A percentile compares a stretch with the other conserved stretches of the same genome.
Conservation (phyloP, 2,888 invertebrate species). For the Ephialtes manifestator region DNA sequence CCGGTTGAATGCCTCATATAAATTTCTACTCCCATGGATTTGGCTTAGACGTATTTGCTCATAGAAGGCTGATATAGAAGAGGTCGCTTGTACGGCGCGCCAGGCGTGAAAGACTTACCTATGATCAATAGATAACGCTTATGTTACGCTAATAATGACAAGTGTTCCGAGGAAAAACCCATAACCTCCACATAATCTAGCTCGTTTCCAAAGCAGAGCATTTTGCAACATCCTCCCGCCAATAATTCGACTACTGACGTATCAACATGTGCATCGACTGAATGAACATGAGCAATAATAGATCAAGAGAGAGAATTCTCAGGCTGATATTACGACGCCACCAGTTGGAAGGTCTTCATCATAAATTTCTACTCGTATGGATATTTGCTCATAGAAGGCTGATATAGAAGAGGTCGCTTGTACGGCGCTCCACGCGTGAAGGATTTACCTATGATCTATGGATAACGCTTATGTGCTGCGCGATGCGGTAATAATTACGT, state of each 20-base stretch:
- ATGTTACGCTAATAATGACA: conserved; percentile 11
- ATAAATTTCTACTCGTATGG: conserved; percentile 33
- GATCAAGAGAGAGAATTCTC: too few relatives aligned
- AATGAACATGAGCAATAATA: conserved; percentile 32
- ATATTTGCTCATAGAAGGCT: conserved; percentile 50
- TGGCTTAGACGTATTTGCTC: conserved; percentile 8
- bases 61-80: conserved; percentile 58
- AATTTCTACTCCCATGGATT: conserved; percentile 28
- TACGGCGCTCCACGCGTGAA: conserved; percentile 73
- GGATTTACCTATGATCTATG: conserved; percentile 76
- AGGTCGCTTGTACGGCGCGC: conserved; percentile 73
- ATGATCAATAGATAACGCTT: conserved; percentile 76
- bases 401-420: conserved; percentile 68
- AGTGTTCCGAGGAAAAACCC: not conserved
- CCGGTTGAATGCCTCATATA: too few relatives aligned
- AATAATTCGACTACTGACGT: not conserved
- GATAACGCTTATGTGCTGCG: conserved; percentile 72
- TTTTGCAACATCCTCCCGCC: not conserved
- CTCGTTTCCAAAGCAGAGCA: not conserved
- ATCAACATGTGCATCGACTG: not conserved
- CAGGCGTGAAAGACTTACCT: conserved; percentile 74
- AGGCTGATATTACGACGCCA: not conserved
- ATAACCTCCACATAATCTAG: not conserved
- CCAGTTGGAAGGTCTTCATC: conserved; percentile 41
- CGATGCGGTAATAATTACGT: conserved; percentile 79